Percentiles rank a stretch among this genome's conserved stretches.
Conservation (phyloP, 23 tunicate genomes). For the Aplidium turbinatum region DNA sequence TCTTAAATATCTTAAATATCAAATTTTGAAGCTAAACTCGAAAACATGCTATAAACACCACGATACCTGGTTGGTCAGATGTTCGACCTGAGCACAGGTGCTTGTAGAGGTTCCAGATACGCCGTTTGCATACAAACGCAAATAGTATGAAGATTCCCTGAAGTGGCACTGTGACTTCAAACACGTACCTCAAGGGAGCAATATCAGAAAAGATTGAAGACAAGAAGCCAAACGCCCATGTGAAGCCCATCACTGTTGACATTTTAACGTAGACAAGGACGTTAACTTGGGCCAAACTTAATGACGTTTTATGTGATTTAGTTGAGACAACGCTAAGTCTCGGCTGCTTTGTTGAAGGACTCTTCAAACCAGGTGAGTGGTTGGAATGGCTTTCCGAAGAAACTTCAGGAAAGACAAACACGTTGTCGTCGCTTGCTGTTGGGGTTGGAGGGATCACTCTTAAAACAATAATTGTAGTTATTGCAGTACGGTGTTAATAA, state of each 20-base stretch:
- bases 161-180: conserved; percentile 84
- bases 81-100: too few species aligned
- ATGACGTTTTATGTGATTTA: conserved; percentile 8
- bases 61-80: too few species aligned
- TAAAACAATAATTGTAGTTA: too few species aligned
- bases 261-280: conserved; percentile 63
- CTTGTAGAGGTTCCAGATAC: conserved; percentile 48
- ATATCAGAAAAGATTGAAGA: conserved; percentile 61
- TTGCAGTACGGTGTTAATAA: too few species aligned
- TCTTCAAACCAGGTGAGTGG: background rate
- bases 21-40: too few species aligned
- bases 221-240: conserved; percentile 80
- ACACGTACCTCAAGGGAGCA: conserved; percentile 62
- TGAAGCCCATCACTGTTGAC: conserved; percentile 92
- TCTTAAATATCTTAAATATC: too few species aligned
- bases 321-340: background rate
- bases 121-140: conserved; percentile 73
- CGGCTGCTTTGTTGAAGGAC: background rate
- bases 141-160: conserved; percentile 81
- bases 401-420: conserved; percentile 15
- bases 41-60: too few species aligned
- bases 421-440: conserved; percentile 28
- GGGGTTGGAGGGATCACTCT: too few species aligned
- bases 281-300: conserved; percentile 49
- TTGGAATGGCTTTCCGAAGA: background rate